A percentile compares a stretch with the other conserved stretches of the same genome.
These are phyloP conservation scores for Oxyruncus cristatus DNA, from an alignment of 2,113 vertebrate species.

Conservation along the genomic window DNA sequence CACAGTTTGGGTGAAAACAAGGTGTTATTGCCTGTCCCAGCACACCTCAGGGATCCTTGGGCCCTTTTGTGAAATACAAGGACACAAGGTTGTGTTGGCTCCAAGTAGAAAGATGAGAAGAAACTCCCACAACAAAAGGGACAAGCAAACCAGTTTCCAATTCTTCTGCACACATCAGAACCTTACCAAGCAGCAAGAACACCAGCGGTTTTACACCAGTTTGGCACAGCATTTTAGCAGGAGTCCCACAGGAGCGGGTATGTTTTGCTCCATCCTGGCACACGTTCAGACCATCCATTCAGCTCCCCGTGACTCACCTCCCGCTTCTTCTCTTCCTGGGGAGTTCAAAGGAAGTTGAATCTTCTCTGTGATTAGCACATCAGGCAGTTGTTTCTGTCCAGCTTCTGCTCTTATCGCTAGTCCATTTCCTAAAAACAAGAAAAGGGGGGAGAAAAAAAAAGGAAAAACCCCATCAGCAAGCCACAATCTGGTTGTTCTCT, in stretches of 20 bases:
- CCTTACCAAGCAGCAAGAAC: not conserved
- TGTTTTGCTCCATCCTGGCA: not conserved
- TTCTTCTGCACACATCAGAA: not conserved
- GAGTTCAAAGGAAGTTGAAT: not conserved
- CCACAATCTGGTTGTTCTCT: not conserved
- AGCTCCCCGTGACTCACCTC: not conserved
- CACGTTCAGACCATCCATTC: not conserved
- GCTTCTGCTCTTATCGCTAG: not conserved
- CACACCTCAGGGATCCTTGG: not conserved
- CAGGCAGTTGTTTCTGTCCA: not conserved
- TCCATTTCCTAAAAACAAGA: not conserved
- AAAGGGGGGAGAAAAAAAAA: accelerated
- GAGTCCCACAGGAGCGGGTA: not conserved
- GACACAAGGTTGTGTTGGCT: accelerated
- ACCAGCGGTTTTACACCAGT: not conserved
- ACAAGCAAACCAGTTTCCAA: accelerated
- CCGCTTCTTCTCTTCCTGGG: not conserved
- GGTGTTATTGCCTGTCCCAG: accelerated
- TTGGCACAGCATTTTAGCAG: not conserved
- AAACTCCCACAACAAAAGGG: not conserved
- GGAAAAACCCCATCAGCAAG: not conserved
- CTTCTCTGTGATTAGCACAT: not conserved
- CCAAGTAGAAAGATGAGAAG: not conserved
- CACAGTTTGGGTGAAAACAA: accelerated
- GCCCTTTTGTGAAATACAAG: not conserved